These are phyloP conservation scores for Asarcornis scutulata DNA, from an alignment of 2,113 vertebrate genomes.

Conservation along the genomic window DNA sequence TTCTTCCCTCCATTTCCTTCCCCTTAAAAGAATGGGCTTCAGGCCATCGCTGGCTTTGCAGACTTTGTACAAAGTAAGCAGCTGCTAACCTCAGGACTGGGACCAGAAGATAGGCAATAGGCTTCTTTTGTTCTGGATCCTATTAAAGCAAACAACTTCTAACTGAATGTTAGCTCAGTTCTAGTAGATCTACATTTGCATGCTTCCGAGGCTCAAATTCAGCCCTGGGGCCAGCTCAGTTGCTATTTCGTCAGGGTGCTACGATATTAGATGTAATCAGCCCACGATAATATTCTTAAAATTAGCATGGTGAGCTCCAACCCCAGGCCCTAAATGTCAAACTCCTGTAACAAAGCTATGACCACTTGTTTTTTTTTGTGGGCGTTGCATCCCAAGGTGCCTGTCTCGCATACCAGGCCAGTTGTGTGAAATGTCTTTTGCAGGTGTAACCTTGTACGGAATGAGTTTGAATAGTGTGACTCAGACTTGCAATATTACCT, in stretches of 20 bases:
- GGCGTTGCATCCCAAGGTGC: neutral
- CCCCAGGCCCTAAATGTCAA: neutral
- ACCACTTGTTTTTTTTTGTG: neutral
- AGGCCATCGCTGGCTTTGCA: neutral
- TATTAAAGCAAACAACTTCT: neutral
- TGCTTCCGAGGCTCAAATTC: neutral
- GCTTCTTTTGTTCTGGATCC: neutral
- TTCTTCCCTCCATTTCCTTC: neutral
- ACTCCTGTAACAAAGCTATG: neutral
- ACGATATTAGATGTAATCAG: neutral
- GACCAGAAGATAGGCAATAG: neutral
- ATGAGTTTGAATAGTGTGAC: conserved; percentile 46
- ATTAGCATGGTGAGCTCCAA: neutral
- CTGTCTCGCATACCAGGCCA: conserved; percentile 15
- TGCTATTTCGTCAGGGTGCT: neutral
- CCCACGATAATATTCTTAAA: neutral
- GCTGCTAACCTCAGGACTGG: neutral
- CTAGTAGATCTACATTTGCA: neutral
- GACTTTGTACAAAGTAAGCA: neutral
- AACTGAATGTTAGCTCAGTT: neutral
- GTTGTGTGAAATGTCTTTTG: conserved; percentile 39
- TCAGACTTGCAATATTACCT: conserved; percentile 72
- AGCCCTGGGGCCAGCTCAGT: neutral
- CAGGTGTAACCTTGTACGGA: conserved; percentile 30
- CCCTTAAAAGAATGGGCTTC: neutral